Evolutionary conservation across 2,797 vertebrate species (phyloP).

Genomic region (Sphenodon punctatus): DNA sequence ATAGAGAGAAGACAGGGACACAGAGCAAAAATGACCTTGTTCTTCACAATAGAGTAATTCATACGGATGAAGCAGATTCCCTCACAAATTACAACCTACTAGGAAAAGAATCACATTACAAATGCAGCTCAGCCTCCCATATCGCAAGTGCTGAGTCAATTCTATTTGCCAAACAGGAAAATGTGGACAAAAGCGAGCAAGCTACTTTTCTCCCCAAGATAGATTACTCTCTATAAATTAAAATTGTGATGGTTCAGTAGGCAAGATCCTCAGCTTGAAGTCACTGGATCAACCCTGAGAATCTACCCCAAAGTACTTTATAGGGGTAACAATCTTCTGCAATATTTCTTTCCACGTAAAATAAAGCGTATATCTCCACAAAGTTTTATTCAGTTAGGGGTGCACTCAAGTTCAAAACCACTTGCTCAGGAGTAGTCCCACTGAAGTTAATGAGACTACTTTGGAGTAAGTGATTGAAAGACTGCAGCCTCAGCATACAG

Average conservation of each 20-base stretch:
- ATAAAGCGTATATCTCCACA: neutral
- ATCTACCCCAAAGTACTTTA: neutral
- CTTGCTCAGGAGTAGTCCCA: no score
- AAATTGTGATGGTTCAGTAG: neutral
- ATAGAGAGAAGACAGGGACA: conserved; percentile 24
- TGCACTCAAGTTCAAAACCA: no score
- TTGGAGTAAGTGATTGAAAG: no score
- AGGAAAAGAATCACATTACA: neutral
- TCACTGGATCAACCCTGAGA: fast-evolving
- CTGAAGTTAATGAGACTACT: no score
- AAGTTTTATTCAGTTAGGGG: neutral
- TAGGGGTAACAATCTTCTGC: neutral
- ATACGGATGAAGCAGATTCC: conserved; percentile 10
- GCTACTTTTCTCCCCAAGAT: neutral
- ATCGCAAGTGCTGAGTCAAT: neutral
- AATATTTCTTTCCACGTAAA: neutral
- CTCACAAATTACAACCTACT: neutral
- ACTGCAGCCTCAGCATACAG: no score
- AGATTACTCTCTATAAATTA: neutral
- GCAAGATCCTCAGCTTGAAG: neutral
- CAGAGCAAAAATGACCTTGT: conserved; percentile 41
- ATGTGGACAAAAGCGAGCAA: neutral
- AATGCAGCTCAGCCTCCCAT: neutral
- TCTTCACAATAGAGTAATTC: conserved; percentile 7
- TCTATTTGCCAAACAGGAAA: neutral